Base-by-base conservation (phyloP, 2,888 invertebrate species). In the Hylaea fasciaria region DNA sequence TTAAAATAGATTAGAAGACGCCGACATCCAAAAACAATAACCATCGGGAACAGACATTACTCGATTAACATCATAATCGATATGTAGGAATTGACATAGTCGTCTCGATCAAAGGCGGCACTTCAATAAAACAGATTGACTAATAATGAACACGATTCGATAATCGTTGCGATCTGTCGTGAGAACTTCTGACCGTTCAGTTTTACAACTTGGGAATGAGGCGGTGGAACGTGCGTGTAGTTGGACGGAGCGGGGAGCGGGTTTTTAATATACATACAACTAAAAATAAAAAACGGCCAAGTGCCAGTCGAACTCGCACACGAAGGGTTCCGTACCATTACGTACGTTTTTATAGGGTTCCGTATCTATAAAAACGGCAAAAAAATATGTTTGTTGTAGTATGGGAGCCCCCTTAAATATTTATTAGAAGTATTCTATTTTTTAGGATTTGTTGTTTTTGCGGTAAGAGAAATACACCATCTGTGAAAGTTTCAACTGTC, bases 101-200 rank as follows among this genome's bases (percentile, higher is more conserved):
- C 77, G 74, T 71, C 64, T 60, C 64, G 63, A 70, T 89, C 88
- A 89, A 89, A 90, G 89, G 82, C 89, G 89, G 89, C 52, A 17
- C 82, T 86, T 82, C 86, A 89, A 90, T 91, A 91, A 89, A 88
- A 87, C 82, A 81, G 86, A 91, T 90, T 87, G 86, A 86, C 88
- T 87, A 89, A 90, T 91, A 91, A 91, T 86, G 89, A 90, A 88
- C 85, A 77, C 80, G 79, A 83, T 81, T 68, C 69, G 77, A 82
- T 83, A 80, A 84, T 85, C 83, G 81, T 76, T 68, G 72, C 81
- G 84, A 89, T 87, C 86, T 91, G 91, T 91, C 89, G 91, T 91
- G 91, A 91, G 91, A 91, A 91, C 85, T 85, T 72, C 74, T 69
- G 71, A 81, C 82, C 83, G 85, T 85, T 88, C 86, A 80, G 81